Evolutionary conservation across 2,113 vertebrate species (phyloP), one percentile per base, ranked within the genome.

Genomic region (Hypocryptadius cinnamomeus): DNA sequence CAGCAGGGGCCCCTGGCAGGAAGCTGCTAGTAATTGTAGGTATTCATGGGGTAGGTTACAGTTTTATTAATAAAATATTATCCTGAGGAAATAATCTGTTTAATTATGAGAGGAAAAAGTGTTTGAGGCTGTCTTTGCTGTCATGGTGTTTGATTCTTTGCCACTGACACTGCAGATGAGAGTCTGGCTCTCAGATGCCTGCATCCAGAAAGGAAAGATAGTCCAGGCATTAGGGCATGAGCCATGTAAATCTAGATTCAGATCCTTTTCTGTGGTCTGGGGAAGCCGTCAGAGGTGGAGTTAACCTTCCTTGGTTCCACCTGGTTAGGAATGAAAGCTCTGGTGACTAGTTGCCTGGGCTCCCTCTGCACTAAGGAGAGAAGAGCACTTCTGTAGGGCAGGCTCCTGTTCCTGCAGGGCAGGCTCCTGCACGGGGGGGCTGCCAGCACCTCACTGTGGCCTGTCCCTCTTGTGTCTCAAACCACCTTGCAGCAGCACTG

Each of bases 11-110:
- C 50, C 1, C 1, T 78, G 79, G 37, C 40, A 50, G 48, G 25
- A 60, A 66, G 47, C 42, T 0, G 0, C 73, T 87, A 3, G 1
- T 59, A 63, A 87, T 66, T 57, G 78, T 40, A 61, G 24, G 13
- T 57, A 15, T 50, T 79, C 44, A 94, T 65, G 70, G 54, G 30
- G 54, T 2, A 9, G 11, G 66, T 51, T 89, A 42, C 63, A 47
- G 48, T 82, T 85, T 53, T 66, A 72, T 79, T 89, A 25, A 87
- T 90, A 64, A 85, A 89, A 72, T 85, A 73, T 64, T 88, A 81
- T 86, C 76, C 79, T 15, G 28, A 71, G 74, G 73, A 94, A 94
- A 77, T 73, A 85, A 82, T 72, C 59, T 85, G 53, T 92, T 82
- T 89, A 79, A 69, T 94, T 77, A 54, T 77, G 66, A 93, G 45